Percentiles rank a stretch among this genome's conserved stretches.
Conservation (phyloP, 2,113 vertebrate species). For the Syrmaticus mikado region DNA sequence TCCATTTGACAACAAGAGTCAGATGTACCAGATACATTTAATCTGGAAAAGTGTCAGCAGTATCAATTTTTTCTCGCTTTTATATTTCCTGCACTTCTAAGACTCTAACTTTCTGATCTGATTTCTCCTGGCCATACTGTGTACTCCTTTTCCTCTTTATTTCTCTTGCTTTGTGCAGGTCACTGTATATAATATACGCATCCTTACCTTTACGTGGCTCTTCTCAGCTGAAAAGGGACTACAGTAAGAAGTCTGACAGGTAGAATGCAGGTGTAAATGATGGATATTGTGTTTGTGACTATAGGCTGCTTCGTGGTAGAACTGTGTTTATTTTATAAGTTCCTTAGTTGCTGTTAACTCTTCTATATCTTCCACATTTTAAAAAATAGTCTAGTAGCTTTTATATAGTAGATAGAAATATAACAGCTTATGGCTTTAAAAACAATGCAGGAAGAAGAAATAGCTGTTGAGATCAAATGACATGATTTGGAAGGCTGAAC, state of each 20-base stretch:
- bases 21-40: conserved; percentile 19
- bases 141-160: neutral
- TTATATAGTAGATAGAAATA: neutral
- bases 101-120: neutral
- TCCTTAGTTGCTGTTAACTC: neutral
- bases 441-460: neutral
- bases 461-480: neutral
- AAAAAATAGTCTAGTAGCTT: neutral
- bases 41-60: neutral
- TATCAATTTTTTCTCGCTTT: neutral
- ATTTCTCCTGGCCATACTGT: neutral
- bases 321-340: neutral
- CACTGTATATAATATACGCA: neutral
- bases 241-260: neutral
- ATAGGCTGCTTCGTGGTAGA: neutral
- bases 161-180: neutral
- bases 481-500: neutral
- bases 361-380: neutral
- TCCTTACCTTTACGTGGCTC: neutral
- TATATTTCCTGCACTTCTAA: neutral
- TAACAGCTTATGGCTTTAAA: neutral
- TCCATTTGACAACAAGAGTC: conserved; percentile 24
- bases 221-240: neutral
- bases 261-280: neutral
- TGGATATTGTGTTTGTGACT: neutral